phyloP scores from a whole-genome alignment of 2,888 invertebrate species.

The Lasioglossum calceatum region DNA sequence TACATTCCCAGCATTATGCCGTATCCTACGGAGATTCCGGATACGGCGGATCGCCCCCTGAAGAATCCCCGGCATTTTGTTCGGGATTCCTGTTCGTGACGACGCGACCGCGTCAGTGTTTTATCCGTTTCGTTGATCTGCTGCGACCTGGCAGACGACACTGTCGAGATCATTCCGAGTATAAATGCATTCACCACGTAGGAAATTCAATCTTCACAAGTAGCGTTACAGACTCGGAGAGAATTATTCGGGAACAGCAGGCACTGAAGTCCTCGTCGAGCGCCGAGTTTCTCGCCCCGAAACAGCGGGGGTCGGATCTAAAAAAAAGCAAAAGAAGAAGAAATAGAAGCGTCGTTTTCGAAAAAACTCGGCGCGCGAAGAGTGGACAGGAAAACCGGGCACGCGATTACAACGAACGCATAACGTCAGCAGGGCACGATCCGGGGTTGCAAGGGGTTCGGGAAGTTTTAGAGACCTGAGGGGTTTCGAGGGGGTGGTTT shows the following conservation, averaged over 20 bases:
- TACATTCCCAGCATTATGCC: constrained; percentile 67
- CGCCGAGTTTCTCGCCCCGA: not conserved
- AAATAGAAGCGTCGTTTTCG: constrained; percentile 13
- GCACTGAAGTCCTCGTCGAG: not conserved
- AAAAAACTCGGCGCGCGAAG: constrained; percentile 20
- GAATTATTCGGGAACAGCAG: not conserved
- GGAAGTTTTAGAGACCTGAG: not conserved
- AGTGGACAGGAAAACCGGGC: constrained; percentile 16
- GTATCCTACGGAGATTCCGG: constrained; percentile 44
- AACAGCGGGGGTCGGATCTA: not conserved
- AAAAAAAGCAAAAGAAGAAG: not conserved
- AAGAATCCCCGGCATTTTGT: constrained; percentile 60
- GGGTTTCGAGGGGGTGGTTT: not conserved
- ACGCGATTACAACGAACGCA: constrained; percentile 56
- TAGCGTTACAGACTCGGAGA: not conserved
- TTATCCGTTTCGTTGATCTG: not conserved
- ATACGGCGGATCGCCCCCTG: constrained; percentile 27
- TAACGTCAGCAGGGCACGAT: constrained; percentile 55
- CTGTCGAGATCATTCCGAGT: not conserved
- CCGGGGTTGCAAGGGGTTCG: too few relatives aligned
- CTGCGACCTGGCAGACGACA: not conserved
- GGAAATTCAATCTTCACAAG: not conserved
- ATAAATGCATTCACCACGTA: not conserved
- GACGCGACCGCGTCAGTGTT: not conserved
- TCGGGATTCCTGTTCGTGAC: not conserved